Percentiles rank a stretch among this genome's conserved stretches.
phyloP scores from a whole-genome alignment of 2,888 invertebrate genomes.

The Hemicrepidius hirtus region DNA sequence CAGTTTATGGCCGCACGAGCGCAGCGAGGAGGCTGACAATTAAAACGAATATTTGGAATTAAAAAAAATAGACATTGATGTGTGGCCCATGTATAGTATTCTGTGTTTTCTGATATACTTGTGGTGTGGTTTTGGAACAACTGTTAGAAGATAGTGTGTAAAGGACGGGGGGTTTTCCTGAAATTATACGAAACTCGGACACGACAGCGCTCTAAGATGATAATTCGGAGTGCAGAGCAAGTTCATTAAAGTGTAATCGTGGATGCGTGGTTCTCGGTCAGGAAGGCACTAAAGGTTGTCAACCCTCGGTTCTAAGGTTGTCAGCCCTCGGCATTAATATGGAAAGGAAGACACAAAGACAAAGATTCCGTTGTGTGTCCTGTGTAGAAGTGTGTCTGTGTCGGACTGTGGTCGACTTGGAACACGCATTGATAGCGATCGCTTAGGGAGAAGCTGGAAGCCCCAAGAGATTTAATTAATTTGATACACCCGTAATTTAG shows the following conservation, averaged over 20 bases:
- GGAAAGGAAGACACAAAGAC: slow-evolving; percentile 27
- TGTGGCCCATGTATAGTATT: too few species aligned
- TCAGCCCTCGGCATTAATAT: slow-evolving; percentile 31
- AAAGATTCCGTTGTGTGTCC: slow-evolving; percentile 22
- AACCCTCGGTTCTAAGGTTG: slow-evolving; percentile 31
- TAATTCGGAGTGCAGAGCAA: slow-evolving; percentile 27
- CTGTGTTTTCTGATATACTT: too few species aligned
- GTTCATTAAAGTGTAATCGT: slow-evolving; percentile 41
- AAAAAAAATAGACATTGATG: too few species aligned
- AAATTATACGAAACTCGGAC: slow-evolving; percentile 12
- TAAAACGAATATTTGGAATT: too few species aligned
- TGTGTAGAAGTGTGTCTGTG: slow-evolving; percentile 2
- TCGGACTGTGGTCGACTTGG: slow-evolving; percentile 30
- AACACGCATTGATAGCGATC: slow-evolving; percentile 37
- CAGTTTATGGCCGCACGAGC: too few species aligned
- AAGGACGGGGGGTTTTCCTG: neutral
- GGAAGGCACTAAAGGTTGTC: slow-evolving; percentile 40
- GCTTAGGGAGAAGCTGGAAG: slow-evolving; percentile 40
- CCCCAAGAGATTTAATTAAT: slow-evolving; percentile 54
- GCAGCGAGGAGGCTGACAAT: too few species aligned
- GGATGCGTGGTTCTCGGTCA: slow-evolving; percentile 38
- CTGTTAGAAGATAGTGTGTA: too few species aligned
- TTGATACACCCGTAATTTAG: slow-evolving; percentile 52
- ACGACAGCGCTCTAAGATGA: slow-evolving; percentile 11
- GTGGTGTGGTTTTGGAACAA: too few species aligned